Conservation (phyloP, 2,888 invertebrate species). For the Drosophila incognita region DNA sequence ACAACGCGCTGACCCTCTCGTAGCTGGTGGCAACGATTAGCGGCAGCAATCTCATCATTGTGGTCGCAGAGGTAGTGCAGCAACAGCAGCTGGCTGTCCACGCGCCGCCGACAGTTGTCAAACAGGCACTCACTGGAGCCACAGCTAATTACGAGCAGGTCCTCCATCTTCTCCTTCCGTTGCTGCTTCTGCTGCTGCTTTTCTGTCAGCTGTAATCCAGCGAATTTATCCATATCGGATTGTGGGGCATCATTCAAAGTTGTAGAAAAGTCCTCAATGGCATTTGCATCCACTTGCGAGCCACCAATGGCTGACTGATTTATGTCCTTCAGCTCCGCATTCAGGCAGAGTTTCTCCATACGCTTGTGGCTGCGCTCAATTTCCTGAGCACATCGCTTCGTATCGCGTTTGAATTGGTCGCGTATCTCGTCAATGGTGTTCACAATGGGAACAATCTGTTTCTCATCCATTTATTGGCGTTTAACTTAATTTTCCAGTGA, state of each 20-base stretch:
- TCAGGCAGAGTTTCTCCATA: background rate
- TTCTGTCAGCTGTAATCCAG: background rate
- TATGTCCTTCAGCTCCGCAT: constrained; percentile 9
- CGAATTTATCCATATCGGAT: background rate
- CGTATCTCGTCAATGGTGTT: constrained; percentile 43
- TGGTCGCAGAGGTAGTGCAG: constrained; percentile 64
- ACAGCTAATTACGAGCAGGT: constrained; percentile 33
- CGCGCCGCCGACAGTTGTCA: constrained; percentile 35
- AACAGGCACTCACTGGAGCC: constrained; percentile 42
- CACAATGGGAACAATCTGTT: constrained; percentile 8
- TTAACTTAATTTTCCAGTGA: background rate
- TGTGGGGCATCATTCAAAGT: background rate
- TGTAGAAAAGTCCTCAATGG: constrained; percentile 35
- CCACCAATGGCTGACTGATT: constrained; percentile 11
- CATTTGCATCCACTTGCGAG: constrained; percentile 29
- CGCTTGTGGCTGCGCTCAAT: background rate
- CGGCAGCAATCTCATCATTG: constrained; percentile 10
- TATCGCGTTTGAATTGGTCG: constrained; percentile 35
- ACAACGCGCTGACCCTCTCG: constrained; percentile 27
- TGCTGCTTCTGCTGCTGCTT: background rate
- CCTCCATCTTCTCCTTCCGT: background rate
- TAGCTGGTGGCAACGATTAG: constrained; percentile 29
- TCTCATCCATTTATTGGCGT: background rate
- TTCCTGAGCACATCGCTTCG: background rate
- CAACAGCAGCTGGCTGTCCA: constrained; percentile 58